Evolutionary conservation across 2,888 invertebrate genomes (phyloP).

Genomic region (Girardia tigrina): DNA sequence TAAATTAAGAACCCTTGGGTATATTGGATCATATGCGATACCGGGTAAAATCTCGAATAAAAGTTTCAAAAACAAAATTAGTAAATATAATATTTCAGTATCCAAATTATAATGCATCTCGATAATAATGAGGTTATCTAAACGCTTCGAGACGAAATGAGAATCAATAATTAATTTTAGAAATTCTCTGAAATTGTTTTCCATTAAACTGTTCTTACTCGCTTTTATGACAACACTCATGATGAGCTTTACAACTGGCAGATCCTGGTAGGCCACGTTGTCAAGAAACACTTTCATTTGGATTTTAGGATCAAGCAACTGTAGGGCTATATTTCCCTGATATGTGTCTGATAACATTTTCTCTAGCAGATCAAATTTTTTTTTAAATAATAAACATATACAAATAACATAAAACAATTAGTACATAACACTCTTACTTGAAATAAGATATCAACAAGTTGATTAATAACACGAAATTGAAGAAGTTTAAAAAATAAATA

Average conservation of each 20-base stretch:
- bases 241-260: neutral
- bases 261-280: neutral
- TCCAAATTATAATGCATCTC: neutral
- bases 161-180: slow-evolving; percentile 17
- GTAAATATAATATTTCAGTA: neutral
- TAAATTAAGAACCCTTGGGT: neutral
- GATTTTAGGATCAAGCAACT: neutral
- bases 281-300: neutral
- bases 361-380: neutral
- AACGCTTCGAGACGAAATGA: neutral
- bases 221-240: slow-evolving; percentile 18
- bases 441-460: no score
- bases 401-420: no score
- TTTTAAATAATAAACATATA: no score
- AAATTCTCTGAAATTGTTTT: neutral
- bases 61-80: slow-evolving; percentile 5
- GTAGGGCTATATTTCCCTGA: neutral
- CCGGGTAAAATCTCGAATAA: neutral
- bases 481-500: no score
- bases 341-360: neutral
- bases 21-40: neutral
- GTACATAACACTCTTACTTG: no score
- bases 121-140: neutral
- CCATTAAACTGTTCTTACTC: neutral
- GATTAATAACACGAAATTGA: no score